phyloP scores from a whole-genome alignment of 2,888 invertebrate species.

The Andrena fulva region DNA sequence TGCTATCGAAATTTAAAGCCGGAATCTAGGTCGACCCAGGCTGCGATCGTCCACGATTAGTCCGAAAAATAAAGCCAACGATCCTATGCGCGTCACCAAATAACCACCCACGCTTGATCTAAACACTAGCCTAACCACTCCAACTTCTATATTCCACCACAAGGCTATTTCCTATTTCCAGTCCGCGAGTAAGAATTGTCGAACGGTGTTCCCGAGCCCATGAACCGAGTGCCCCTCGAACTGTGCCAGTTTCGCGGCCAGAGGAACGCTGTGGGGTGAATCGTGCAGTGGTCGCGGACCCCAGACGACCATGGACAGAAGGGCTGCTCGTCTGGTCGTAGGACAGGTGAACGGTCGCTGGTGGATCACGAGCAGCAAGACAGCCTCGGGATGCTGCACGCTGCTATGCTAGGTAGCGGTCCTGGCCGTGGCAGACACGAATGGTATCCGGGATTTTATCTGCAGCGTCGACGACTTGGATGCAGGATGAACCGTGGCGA shows the following conservation, averaged over 20 bases:
- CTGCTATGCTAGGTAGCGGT: slow-evolving; percentile 80
- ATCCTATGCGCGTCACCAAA: background rate
- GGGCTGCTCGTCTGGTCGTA: slow-evolving; percentile 27
- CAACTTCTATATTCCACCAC: background rate
- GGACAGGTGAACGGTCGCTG: slow-evolving; percentile 50
- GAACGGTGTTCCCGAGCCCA: background rate
- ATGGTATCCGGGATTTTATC: slow-evolving; percentile 78
- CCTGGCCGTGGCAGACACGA: slow-evolving; percentile 79
- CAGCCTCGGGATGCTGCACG: slow-evolving; percentile 78
- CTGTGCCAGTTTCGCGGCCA: background rate
- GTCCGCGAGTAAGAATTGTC: background rate
- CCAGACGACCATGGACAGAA: slow-evolving; percentile 60
- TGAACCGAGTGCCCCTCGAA: background rate
- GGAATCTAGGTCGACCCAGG: background rate
- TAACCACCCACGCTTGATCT: background rate
- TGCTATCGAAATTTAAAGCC: too few species aligned
- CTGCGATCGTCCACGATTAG: background rate
- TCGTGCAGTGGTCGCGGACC: slow-evolving; percentile 25
- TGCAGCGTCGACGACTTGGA: slow-evolving; percentile 73
- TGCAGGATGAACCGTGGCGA: slow-evolving; percentile 87
- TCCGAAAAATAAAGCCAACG: too few species aligned
- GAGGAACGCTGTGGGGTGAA: background rate
- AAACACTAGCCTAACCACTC: too few species aligned
- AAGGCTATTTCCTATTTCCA: too few species aligned
- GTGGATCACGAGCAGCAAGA: slow-evolving; percentile 36